Base-by-base conservation (phyloP, 2,113 vertebrate species). In the Lagopus muta region DNA sequence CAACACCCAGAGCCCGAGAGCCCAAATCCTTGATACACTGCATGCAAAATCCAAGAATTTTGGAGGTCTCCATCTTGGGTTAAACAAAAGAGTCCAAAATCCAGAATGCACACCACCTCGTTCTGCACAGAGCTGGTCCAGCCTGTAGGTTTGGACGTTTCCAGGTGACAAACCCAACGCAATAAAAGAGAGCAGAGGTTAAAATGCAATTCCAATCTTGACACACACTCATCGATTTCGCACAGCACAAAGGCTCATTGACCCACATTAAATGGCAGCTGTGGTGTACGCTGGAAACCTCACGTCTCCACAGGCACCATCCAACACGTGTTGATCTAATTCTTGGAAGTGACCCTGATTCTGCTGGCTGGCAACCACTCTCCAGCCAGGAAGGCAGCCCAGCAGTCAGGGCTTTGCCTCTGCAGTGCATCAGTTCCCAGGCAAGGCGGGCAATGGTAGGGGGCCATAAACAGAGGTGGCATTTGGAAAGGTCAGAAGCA, bases 401-500 rank as follows among this genome's bases (percentile, higher is more conserved):
- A 65, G 25, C 52, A 71, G 17, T 45, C 65, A 69, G 36, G n/a
- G 13, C n/a, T 66, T 85, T 67, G 50, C 74, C 43, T 83, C 50
- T 36, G 48, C 71, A 58, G 45, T 74, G 42, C 67, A 71, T 40
- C 45, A 16, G 22, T 40, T 82, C 70, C 42, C 75, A 89, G 42
- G 72, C 47, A 82, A 57, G 61, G 48, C 2, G 1, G 28, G 30
- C 34, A 40, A 36, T 1, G 1, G 69, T 52, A 79, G 48, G n/a
- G 77, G 38, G 16, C 64, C 72, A 10, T 58, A 43, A 92, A 90
- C 58, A 58, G 60, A 83, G 64, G 43, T 80, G 84, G 48, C 20
- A 64, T 94, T 93, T 90, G 50, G 66, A 92, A 92, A 92, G 80
- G 71, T 92, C 80, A 96, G 76, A 62, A 82, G 40, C 20, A 60